Conservation (phyloP, 2,797 vertebrate species). For the Sardinella longiceps region DNA sequence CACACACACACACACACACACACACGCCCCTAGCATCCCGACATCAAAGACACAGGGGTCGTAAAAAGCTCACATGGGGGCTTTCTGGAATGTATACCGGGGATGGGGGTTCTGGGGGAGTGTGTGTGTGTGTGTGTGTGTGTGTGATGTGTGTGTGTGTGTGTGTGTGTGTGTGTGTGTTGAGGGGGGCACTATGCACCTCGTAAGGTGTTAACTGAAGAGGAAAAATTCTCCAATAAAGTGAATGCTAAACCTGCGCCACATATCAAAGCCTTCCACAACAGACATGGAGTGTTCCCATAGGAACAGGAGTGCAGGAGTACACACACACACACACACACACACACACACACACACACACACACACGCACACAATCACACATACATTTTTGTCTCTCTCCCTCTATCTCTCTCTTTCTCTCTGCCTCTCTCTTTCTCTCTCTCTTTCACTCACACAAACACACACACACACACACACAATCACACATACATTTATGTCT, state of each 20-base stretch:
- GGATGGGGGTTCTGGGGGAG: neutral
- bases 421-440: too few species aligned
- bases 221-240: neutral
- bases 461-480: neutral
- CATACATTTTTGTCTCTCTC: too few species aligned
- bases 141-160: too few species aligned
- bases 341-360: too few species aligned
- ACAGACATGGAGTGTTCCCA: neutral
- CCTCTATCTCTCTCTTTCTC: too few species aligned
- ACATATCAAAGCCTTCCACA: neutral
- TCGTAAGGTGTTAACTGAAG: neutral
- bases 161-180: neutral
- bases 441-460: too few species aligned
- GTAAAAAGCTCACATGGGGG: neutral
- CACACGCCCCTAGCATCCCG: neutral
- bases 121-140: too few species aligned
- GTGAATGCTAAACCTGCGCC: neutral
- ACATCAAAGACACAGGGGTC: slow-evolving; percentile 6
- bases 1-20: slow-evolving; percentile 16
- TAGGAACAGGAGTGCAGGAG: too few species aligned
- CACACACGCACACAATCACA: too few species aligned
- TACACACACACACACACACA: too few species aligned
- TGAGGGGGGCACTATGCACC: too few species aligned
- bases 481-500: too few species aligned
- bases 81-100: neutral